Conservation (phyloP, 2,113 vertebrate species). For the Xenotilapia leptura region DNA sequence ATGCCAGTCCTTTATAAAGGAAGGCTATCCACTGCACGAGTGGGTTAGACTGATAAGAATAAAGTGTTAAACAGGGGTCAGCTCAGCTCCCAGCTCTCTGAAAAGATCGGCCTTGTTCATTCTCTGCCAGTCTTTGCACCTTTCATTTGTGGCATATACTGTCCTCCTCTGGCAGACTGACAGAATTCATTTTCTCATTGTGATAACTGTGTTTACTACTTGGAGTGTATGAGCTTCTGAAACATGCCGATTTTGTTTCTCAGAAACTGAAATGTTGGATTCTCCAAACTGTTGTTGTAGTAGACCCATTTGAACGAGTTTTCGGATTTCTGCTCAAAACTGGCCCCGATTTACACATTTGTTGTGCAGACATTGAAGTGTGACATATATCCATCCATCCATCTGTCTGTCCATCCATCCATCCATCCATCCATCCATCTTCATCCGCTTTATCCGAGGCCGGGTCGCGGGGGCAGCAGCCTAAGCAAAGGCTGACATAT, state of each 20-base stretch:
- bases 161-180: background rate
- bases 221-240: background rate
- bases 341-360: background rate
- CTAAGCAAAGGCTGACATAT: background rate
- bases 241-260: background rate
- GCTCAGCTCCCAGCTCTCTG: background rate
- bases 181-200: background rate
- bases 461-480: too few species aligned
- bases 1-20: constrained; percentile 34
- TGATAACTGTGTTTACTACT: background rate
- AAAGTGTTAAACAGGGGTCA: background rate
- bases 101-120: background rate
- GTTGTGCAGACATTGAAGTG: background rate
- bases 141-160: background rate
- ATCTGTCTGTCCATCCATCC: too few species aligned
- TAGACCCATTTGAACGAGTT: background rate
- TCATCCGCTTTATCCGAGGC: too few species aligned
- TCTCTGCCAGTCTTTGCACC: background rate
- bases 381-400: background rate
- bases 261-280: background rate
- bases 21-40: constrained; percentile 11
- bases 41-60: constrained; percentile 26
- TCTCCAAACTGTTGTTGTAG: background rate
- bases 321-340: background rate
- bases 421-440: background rate